These are phyloP conservation scores for Potorous gilbertii DNA, from an alignment of 2,797 vertebrate genomes.

Conservation along the genomic window DNA sequence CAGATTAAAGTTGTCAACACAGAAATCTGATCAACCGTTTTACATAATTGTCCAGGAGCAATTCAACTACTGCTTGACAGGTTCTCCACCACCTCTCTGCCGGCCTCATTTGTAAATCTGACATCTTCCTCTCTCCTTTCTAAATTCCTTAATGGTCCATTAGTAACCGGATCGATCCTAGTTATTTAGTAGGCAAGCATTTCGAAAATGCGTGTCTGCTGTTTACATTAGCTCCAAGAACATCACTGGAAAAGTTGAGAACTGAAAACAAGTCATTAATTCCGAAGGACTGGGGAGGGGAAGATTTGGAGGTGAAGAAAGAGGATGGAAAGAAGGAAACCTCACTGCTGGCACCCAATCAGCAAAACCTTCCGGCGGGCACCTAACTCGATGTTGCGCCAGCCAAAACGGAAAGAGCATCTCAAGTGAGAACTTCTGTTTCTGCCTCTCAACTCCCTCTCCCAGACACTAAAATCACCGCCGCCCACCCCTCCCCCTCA, in stretches of 20 bases:
- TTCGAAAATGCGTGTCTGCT: background rate
- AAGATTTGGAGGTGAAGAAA: accelerated
- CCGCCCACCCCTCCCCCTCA: too few species aligned
- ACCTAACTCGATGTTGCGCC: background rate
- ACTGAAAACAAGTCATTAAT: constrained; percentile 3
- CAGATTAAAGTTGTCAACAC: background rate
- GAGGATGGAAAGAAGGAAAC: background rate
- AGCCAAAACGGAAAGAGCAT: background rate
- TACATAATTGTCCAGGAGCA: constrained; percentile 11
- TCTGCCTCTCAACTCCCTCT: too few species aligned
- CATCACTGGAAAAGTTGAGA: constrained; percentile 62
- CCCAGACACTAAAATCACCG: background rate
- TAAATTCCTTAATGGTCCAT: constrained; percentile 65
- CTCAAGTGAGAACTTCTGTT: constrained; percentile 22
- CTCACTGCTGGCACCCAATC: background rate
- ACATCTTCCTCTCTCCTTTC: constrained; percentile 32
- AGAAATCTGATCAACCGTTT: constrained; percentile 5
- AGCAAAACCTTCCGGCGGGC: background rate
- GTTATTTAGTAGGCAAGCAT: constrained; percentile 51
- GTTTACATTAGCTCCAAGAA: constrained; percentile 14
- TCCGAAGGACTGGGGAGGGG: too few species aligned
- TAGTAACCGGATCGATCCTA: constrained; percentile 53
- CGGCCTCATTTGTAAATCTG: constrained; percentile 43
- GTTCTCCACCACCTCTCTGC: background rate
- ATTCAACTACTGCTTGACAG: constrained; percentile 45